Base-by-base conservation (phyloP, 2,113 vertebrate species). In the Bos javanicus region DNA sequence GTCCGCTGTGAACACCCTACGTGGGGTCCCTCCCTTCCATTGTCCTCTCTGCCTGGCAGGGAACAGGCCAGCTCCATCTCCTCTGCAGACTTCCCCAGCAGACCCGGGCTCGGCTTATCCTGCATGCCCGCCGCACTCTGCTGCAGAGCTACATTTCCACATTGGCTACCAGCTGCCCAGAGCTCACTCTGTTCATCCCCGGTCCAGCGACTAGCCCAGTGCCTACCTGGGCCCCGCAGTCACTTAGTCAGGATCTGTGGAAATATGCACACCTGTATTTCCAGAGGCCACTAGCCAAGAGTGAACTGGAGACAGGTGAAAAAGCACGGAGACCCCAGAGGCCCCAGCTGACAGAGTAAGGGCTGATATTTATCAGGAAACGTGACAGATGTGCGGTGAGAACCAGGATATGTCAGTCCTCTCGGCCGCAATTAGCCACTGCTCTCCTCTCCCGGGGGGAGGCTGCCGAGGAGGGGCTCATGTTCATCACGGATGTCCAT, bases 361-460 rank as follows among this genome's bases (percentile, higher is more conserved):
- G 78, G 67, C 97, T 95, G 95, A 6, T 43, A 90, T 92, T 95
- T 92, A 85, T 96, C 95, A 97, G 92, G 92, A 89, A 90, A 94
- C 39, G 71, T 93, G 98, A 92, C 95, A 76, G 89, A 96, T 92
- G 67, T 67, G 25, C 90, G 9, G 50, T 64, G 28, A 0, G 64
- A 94, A 78, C 96, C 97, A 88, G 88, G 89, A 85, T 57, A 97
- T 91, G 93, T 95, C 97, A 93, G 5, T 80, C 90, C 82, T 7
- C 76, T 7, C 7, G 36, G 92, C 87, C n/a, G 16, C 97, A 96
- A 85, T 98, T 97, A 98, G 94, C 94, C 11, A 46, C 96, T 39
- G 54, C 33, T 76, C 71, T 7, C 4, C 33, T 67, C 25, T 57
- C 46, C 26, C 12, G 0, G 97, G 0, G 97, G 89, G 97, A 97